These are phyloP conservation scores for Megalops cyprinoides DNA, from an alignment of 2,797 vertebrate genomes.

Conservation along the genomic window DNA sequence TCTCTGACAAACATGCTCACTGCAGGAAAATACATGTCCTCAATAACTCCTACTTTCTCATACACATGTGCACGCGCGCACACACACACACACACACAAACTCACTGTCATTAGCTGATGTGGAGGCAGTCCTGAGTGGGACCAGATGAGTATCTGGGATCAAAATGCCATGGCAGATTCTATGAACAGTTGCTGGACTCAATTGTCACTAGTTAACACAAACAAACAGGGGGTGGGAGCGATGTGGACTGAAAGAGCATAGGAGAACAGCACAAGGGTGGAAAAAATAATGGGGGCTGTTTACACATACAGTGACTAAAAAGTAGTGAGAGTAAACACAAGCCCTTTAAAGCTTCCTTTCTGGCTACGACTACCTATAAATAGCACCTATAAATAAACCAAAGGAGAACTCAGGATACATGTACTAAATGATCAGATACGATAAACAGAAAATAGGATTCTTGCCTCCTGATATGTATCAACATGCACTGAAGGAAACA, in stretches of 20 bases:
- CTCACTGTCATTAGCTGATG: conserved; percentile 15
- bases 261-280: not conserved
- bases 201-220: conserved; percentile 10
- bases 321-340: not conserved
- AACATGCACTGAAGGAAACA: not conserved
- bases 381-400: not conserved
- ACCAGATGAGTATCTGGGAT: conserved; percentile 11
- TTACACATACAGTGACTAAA: not conserved
- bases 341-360: not conserved
- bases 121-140: conserved; percentile 7
- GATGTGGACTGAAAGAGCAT: not conserved
- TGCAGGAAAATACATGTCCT: not conserved
- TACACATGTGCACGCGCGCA: not conserved
- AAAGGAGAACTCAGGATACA: not conserved
- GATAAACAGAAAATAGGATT: not conserved
- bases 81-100: not conserved
- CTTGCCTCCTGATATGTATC: not conserved
- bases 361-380: not conserved
- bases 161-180: not conserved
- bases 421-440: too few species aligned
- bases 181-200: conserved; percentile 14
- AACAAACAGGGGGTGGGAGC: not conserved
- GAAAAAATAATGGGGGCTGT: not conserved
- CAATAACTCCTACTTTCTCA: not conserved
- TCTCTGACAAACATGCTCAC: not conserved